Conservation (phyloP, 2,888 invertebrate genomes). For the Malthinus seriepunctatus region DNA sequence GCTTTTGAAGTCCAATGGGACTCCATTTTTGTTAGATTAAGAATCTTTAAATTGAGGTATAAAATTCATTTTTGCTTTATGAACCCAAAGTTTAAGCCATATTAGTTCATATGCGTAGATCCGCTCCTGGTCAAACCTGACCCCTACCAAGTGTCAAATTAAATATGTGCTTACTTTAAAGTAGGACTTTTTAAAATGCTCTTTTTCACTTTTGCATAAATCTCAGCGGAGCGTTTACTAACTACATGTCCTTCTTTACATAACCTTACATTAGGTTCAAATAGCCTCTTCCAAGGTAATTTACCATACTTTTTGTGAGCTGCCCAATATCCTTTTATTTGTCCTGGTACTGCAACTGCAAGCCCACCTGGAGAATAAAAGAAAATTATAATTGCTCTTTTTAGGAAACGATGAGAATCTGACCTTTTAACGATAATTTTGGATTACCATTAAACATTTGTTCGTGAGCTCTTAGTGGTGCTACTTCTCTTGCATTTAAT, state of each 20-base stretch:
- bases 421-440: constrained; percentile 39
- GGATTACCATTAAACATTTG: constrained; percentile 69
- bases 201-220: too few species aligned
- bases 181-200: constrained; percentile 32
- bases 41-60: too few species aligned
- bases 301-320: constrained; percentile 74
- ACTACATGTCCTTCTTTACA: constrained; percentile 74
- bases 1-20: too few species aligned
- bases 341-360: constrained; percentile 88
- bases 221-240: too few species aligned
- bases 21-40: too few species aligned
- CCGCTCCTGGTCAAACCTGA: too few species aligned
- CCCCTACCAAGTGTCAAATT: too few species aligned
- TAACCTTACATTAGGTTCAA: constrained; percentile 77
- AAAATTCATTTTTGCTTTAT: too few species aligned
- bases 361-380: constrained; percentile 59
- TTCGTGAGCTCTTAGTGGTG: constrained; percentile 67
- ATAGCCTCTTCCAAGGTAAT: constrained; percentile 77
- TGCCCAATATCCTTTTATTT: constrained; percentile 83
- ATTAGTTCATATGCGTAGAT: too few species aligned
- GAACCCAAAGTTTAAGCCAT: too few species aligned
- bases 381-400: neutral
- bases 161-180: constrained; percentile 55
- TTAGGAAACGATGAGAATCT: too few species aligned
- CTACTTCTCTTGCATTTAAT: constrained; percentile 78